Evolutionary conservation across 2,888 invertebrate genomes (phyloP), one percentile per base, ranked within the genome.

Genomic region (Ormyrus pomaceus): DNA sequence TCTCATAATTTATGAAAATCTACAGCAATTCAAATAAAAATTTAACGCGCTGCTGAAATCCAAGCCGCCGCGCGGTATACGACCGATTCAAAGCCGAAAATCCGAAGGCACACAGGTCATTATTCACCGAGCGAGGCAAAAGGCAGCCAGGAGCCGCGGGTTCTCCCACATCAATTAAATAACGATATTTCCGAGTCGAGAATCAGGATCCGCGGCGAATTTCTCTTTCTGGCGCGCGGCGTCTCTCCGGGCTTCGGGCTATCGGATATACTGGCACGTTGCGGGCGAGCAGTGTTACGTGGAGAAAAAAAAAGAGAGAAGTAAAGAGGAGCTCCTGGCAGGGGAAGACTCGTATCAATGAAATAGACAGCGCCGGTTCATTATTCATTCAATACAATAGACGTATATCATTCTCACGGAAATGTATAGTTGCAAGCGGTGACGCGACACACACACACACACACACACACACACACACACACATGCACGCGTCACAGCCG

Each of bases 311-410:
- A 11, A 10, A 59, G 66, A 69, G 73, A 61, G 73, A 58, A 62
- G 69, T 65, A 61, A 74, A 10, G 48, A 45, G 65, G 77, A 53
- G 58, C 19, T n/a, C n/a, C 68, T 19, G 46, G 51, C 55, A 19
- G 56, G 61, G 61, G 61, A 72, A 58, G 78, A 10, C 51, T 73
- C 46, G 71, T 66, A 71, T 80, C 64, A 64, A 74, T 80, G 82
- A 80, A 80, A 75, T 71, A 76, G 76, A 80, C 76, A 76, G 66
- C 58, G 56, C 66, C 70, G 66, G 61, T 71, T 80, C 80, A 71
- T 80, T 80, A 76, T 72, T 80, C 76, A 80, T 76, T 76, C 71
- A 68, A 71, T 76, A 76, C 71, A 76, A 80, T 76, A 58, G 75
- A 61, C 77, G 62, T 77, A 69, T 50, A 77, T 80, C 80, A 80